Base-by-base conservation (phyloP, 1,140 invertebrate genomes). In the Batillaria attramentaria region DNA sequence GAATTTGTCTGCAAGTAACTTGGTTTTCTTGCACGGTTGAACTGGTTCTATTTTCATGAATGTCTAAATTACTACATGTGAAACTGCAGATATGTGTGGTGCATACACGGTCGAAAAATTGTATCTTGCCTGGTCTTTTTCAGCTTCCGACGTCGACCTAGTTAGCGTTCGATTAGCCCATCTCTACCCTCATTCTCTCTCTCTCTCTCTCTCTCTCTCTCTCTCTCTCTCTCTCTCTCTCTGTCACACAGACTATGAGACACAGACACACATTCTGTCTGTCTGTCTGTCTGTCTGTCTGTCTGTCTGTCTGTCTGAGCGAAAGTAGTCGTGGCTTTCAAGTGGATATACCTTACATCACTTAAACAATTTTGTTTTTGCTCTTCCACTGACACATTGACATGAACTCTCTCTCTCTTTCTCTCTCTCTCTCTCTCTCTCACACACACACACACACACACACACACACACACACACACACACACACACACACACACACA, bases 361-460 rank as follows among this genome's bases (percentile, higher is more conserved):
- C 60, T 65, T 10, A 16, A 8, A 8, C 18, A 16, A 10, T 65
- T 31, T n/a, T 31, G 8, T 28, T 65, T 31, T 65, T 28, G 6
- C 18, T 65, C 60, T 65, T 31, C 8, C 60, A 16, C 31, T 65
- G 10, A 16, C 31, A 16, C 18, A 16, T 31, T 33, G 8, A 16
- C 60, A 16, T 28, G 10, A 10, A 16, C 31, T 65, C 60, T n/a
- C 60, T n/a, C 60, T 65, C 18, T 65, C 18, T 65, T 31, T 20
- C 60, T 65, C 60, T 65, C 60, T 65, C 18, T 20, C 60, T 65
- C 31, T 33, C 31, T 65, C 60, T 65, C 60, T 33, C 60, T 33
- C 57, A 62, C 57, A 62, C 57, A 2, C 57, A 62, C 57, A 62
- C 57, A 62, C 16, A 62, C 24, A 62, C 57, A 62, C 24, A 62